A percentile compares a stretch with the other conserved stretches of the same genome.
These are phyloP conservation scores for Pachypanchax playfairii DNA, from an alignment of 2,113 vertebrate species.

Conservation along the genomic window DNA sequence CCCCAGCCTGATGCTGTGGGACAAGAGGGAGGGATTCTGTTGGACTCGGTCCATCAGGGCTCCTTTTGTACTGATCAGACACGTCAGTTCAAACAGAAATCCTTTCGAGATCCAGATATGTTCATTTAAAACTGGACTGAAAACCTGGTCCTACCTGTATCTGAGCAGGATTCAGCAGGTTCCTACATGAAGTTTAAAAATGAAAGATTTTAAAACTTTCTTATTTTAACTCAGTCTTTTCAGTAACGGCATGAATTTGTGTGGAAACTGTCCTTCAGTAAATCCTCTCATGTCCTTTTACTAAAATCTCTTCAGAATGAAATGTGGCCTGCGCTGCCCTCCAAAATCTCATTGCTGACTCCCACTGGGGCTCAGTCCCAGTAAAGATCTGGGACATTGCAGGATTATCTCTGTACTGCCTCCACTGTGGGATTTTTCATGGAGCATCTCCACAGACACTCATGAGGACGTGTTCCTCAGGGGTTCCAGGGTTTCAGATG, in stretches of 20 bases:
- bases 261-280: conserved; percentile 19
- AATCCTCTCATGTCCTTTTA: conserved; percentile 19
- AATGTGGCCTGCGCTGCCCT: conserved; percentile 24
- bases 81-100: no score
- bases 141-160: no score
- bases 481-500: no score
- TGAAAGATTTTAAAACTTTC: no score
- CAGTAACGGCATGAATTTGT: conserved; percentile 11
- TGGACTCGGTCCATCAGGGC: no score
- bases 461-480: conserved; percentile 34
- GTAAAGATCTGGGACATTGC: conserved; percentile 69
- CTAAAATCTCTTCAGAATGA: conserved; percentile 31
- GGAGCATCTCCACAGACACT: conserved; percentile 25
- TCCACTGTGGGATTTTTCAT: conserved; percentile 42
- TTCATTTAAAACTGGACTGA: no score
- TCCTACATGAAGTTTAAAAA: no score
- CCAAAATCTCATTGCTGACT: conserved; percentile 46
- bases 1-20: conserved; percentile 8
- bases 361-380: conserved; percentile 57
- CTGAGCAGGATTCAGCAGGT: no score
- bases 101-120: no score
- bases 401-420: conserved; percentile 65
- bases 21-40: neutral
- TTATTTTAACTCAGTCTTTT: neutral
- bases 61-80: no score